Evolutionary conservation across 2,888 invertebrate genomes (phyloP).

Genomic region (Balanococcus diminutus): DNA sequence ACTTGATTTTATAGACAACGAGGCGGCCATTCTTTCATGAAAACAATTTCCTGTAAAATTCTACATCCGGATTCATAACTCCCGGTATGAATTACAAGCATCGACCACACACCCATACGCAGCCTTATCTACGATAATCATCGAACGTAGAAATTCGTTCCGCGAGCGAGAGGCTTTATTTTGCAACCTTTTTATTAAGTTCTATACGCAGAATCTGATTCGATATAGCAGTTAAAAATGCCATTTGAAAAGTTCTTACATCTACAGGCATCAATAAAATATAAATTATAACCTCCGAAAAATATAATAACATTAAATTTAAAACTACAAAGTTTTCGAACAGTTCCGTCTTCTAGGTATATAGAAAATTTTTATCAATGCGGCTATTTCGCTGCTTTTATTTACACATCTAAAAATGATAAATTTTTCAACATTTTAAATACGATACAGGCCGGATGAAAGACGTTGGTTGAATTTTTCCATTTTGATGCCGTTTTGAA

Average conservation of each 20-base stretch:
- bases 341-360: constrained; percentile 41
- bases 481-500: constrained; percentile 44
- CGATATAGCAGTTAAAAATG: not conserved
- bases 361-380: constrained; percentile 9
- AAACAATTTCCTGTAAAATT: not conserved
- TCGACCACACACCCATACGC: not conserved
- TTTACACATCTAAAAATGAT: constrained; percentile 14
- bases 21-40: not conserved
- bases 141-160: not conserved
- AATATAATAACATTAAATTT: constrained; percentile 42
- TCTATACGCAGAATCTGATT: not conserved
- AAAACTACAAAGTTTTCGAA: constrained; percentile 51
- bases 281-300: constrained; percentile 35
- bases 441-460: constrained; percentile 8
- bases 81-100: not conserved
- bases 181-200: not conserved
- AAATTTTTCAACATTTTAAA: constrained; percentile 19
- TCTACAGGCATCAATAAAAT: constrained; percentile 24
- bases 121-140: not conserved
- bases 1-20: not conserved
- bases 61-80: not conserved
- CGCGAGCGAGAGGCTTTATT: not conserved
- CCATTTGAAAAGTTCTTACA: not conserved
- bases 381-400: not conserved
- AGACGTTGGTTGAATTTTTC: constrained; percentile 14